Evolutionary conservation across 2,113 vertebrate genomes (phyloP), one percentile per base, ranked within the genome.

Genomic region (Marcusenius ussheri): DNA sequence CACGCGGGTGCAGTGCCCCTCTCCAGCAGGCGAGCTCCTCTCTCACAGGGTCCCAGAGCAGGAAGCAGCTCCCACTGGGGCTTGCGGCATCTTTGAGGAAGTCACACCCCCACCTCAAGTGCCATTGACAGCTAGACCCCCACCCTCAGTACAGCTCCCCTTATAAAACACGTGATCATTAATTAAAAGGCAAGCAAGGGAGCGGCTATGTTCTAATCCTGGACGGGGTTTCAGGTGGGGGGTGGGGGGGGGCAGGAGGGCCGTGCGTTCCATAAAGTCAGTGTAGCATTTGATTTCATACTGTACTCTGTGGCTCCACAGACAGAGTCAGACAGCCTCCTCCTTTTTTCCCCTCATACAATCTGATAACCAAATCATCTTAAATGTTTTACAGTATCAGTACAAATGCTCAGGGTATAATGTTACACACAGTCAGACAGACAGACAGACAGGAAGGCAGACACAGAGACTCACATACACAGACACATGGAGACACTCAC

Each of bases 41-140:
- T 85, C 70, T 74, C 56, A 35, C 70, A n/a, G 85, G 90, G 15
- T 53, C 84, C 42, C 45, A 49, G 66, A 35, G 88, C n/a, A 49
- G 88, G 31, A 84, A 84, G 46, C 83, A 58, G 24, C n/a, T 35
- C 24, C 42, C 27, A 47, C n/a, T 3, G 49, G n/a, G 24, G 47
- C 10, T 3, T 11, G 27, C 27, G 35, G 85, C 85, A 87, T 49
- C 83, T 86, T 86, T 86, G 83, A 49, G 83, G 47, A 24, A 49
- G 83, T 84, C 83, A 3, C 24, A 86, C 24, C n/a, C 45, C 83
- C 83, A 86, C 24, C 47, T 85, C 24, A 47, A 46, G 39, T 27
- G 42, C 21, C 83, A 84, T n/a, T 47, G 83, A 77, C 5, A 77
- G 70, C 70, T 15, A 39, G 70, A 77, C 31, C 70, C 70, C 84